These are phyloP conservation scores for Diarsia mendica DNA, from an alignment of 2,888 invertebrate genomes.

Conservation along the genomic window DNA sequence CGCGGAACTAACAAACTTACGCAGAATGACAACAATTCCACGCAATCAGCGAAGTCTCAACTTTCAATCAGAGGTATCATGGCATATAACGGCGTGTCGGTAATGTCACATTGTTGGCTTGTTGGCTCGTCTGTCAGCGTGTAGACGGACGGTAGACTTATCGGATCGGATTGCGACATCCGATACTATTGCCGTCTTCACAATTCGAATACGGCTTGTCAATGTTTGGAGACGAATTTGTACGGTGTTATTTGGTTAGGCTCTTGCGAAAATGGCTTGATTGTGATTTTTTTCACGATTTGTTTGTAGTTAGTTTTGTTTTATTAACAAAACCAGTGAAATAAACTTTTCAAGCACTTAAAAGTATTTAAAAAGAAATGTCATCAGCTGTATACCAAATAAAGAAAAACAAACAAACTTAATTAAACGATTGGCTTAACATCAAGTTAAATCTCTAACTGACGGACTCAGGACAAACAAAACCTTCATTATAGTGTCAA, in stretches of 20 bases:
- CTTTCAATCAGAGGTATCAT: conserved; percentile 47
- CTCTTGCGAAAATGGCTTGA: background rate
- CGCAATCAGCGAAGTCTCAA: conserved; percentile 27
- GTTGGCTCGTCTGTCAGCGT: conserved; percentile 46
- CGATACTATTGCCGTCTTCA: conserved; percentile 40
- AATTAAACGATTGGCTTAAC: background rate
- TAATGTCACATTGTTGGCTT: conserved; percentile 63
- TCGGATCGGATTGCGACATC: conserved; percentile 44
- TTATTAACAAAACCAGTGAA: no score
- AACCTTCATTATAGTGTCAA: no score
- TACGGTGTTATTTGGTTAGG: background rate
- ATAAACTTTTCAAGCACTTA: background rate
- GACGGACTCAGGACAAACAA: no score
- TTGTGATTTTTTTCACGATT: background rate
- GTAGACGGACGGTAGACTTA: conserved; percentile 63
- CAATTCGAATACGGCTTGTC: conserved; percentile 29
- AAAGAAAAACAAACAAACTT: background rate
- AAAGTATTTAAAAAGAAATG: background rate
- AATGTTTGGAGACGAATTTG: conserved; percentile 28
- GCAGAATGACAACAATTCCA: conserved; percentile 18
- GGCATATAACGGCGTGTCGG: conserved; percentile 47
- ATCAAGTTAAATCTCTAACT: background rate
- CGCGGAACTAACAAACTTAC: conserved; percentile 7
- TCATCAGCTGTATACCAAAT: background rate
- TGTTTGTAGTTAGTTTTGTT: background rate